Conservation (phyloP, 2,113 vertebrate genomes). For the Dolichotis patagonum region DNA sequence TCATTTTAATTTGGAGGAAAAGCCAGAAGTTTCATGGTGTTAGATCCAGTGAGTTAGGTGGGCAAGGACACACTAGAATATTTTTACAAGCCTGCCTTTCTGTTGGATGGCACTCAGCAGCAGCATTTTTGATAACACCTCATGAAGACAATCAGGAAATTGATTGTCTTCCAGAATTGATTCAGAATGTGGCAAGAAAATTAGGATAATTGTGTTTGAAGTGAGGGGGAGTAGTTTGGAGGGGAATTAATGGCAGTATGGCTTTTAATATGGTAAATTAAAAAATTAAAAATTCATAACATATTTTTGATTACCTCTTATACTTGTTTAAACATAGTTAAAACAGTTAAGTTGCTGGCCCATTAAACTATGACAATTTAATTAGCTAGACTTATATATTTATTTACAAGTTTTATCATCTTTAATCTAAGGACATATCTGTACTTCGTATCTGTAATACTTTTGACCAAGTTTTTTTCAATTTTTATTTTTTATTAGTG, state of each 20-base stretch:
- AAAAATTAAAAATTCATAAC: background rate
- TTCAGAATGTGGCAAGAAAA: background rate
- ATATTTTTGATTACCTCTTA: background rate
- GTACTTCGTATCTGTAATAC: rapidly evolving
- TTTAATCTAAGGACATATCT: background rate
- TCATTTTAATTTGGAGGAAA: background rate
- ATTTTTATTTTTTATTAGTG: background rate
- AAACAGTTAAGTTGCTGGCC: background rate
- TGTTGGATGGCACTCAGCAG: background rate
- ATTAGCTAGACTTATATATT: background rate
- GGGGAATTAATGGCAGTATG: background rate
- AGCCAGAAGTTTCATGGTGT: background rate
- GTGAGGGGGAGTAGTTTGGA: background rate
- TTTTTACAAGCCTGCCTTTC: background rate
- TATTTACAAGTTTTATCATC: background rate
- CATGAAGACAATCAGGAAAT: background rate
- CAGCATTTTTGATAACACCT: background rate
- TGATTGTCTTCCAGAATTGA: background rate
- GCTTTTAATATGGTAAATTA: background rate
- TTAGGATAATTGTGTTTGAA: background rate
- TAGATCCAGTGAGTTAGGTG: background rate
- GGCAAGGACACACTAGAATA: background rate
- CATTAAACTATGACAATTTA: background rate
- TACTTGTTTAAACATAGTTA: background rate
- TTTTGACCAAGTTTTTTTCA: background rate